Evolutionary conservation across 2,888 invertebrate genomes (phyloP).

Genomic region (Caenorhabditis becei): DNA sequence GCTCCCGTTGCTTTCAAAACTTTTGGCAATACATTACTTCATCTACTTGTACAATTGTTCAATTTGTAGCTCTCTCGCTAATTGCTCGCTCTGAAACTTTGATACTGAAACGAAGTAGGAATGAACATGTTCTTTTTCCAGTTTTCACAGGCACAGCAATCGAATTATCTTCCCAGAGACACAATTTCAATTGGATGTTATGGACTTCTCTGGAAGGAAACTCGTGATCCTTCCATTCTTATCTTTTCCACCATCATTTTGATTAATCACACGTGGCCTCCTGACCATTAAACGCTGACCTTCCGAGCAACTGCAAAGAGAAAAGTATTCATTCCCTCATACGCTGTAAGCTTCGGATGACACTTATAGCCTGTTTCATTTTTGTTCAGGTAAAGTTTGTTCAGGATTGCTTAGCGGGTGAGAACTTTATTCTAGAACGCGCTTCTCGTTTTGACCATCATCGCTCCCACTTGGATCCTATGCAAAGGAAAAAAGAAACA

Average conservation of each 20-base stretch:
- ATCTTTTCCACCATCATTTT: too few relatives aligned
- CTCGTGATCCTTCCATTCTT: too few relatives aligned
- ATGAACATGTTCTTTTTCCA: background rate
- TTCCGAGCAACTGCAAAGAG: too few relatives aligned
- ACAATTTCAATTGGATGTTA: too few relatives aligned
- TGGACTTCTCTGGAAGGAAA: too few relatives aligned
- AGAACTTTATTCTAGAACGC: constrained; percentile 10
- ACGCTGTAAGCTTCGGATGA: constrained; percentile 9
- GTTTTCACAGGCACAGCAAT: too few relatives aligned
- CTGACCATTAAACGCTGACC: too few relatives aligned
- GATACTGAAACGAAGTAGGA: constrained; percentile 1
- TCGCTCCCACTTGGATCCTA: constrained; percentile 19
- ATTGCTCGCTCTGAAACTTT: constrained; percentile 4
- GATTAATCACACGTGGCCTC: too few relatives aligned
- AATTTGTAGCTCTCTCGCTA: constrained; percentile 20
- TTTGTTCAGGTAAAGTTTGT: constrained; percentile 33
- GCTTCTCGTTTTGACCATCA: constrained; percentile 28
- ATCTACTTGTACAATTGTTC: constrained; percentile 35
- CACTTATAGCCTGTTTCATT: constrained; percentile 38
- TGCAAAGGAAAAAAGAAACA: constrained; percentile 47
- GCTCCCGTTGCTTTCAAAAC: constrained; percentile 6
- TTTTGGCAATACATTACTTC: constrained; percentile 20
- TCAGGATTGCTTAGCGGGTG: background rate
- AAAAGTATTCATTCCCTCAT: background rate
- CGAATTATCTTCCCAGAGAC: too few relatives aligned